Conservation (phyloP, 2,797 vertebrate genomes). For the Esox lucius region DNA sequence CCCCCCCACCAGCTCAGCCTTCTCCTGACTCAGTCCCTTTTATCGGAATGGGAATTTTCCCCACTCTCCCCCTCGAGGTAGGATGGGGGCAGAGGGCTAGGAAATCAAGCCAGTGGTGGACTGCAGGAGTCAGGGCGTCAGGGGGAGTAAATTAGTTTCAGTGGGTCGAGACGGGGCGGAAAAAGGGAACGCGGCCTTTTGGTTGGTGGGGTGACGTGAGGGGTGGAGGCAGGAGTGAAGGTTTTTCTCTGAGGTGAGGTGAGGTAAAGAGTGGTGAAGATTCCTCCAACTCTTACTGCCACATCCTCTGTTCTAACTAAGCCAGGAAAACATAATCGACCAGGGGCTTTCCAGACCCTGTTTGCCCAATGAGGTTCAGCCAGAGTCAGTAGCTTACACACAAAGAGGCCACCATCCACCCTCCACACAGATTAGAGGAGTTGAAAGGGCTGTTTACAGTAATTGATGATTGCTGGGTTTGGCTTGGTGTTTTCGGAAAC, state of each 20-base stretch:
- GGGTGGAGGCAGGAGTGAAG: background rate
- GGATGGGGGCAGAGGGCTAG: conserved; percentile 48
- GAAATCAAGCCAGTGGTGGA: background rate
- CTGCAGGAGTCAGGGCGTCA: background rate
- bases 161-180: too few species aligned
- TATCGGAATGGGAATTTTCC: conserved; percentile 69
- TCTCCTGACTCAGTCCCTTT: conserved; percentile 55
- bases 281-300: conserved; percentile 65
- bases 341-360: conserved; percentile 80
- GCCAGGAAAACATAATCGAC: conserved; percentile 70
- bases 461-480: background rate
- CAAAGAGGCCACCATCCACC: conserved; percentile 24
- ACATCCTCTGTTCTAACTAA: conserved; percentile 73
- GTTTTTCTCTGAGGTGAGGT: conserved; percentile 45
- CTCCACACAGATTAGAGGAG: background rate
- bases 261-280: conserved; percentile 57
- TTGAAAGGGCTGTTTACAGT: conserved; percentile 35
- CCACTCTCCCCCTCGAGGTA: conserved; percentile 41
- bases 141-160: too few species aligned
- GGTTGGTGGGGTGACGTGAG: background rate
- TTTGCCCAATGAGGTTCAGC: conserved; percentile 64
- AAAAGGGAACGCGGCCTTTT: background rate
- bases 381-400: conserved; percentile 64
- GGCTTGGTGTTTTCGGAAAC: background rate
- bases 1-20: conserved; percentile 38